Conservation (phyloP, 2,113 vertebrate genomes). For the Tachycineta bicolor region DNA sequence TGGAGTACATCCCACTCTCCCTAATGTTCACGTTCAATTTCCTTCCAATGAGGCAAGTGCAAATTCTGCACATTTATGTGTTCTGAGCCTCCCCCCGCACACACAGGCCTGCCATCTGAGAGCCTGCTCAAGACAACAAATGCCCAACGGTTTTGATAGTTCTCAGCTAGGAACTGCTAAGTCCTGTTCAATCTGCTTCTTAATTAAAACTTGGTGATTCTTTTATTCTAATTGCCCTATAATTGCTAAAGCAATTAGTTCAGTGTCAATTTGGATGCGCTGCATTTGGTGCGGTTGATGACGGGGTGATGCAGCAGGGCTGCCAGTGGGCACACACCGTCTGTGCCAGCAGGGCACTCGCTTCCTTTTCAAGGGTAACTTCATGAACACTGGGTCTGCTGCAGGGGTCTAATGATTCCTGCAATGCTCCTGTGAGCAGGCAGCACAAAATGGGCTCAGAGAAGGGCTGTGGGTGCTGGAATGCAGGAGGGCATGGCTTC, state of each 20-base stretch:
- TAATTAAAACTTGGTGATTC: constrained; percentile 57
- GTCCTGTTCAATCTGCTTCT: constrained; percentile 66
- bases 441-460: background rate
- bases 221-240: constrained; percentile 64
- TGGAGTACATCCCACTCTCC: constrained; percentile 6
- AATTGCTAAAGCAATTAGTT: constrained; percentile 66
- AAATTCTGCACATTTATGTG: constrained; percentile 19
- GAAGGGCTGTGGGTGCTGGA: background rate
- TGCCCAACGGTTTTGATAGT: background rate
- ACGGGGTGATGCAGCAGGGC: background rate
- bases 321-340: background rate
- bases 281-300: background rate
- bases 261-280: background rate
- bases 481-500: background rate
- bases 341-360: background rate
- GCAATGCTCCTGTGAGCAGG: background rate
- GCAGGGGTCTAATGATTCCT: background rate
- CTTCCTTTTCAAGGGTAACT: background rate
- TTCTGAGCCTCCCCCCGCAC: background rate
- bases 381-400: background rate
- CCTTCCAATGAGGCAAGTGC: constrained; percentile 16
- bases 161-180: constrained; percentile 53
- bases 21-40: background rate
- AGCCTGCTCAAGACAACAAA: constrained; percentile 26
- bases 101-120: constrained; percentile 40